Evolutionary conservation across 2,888 invertebrate species (phyloP).

Genomic region (Theretra japonica): DNA sequence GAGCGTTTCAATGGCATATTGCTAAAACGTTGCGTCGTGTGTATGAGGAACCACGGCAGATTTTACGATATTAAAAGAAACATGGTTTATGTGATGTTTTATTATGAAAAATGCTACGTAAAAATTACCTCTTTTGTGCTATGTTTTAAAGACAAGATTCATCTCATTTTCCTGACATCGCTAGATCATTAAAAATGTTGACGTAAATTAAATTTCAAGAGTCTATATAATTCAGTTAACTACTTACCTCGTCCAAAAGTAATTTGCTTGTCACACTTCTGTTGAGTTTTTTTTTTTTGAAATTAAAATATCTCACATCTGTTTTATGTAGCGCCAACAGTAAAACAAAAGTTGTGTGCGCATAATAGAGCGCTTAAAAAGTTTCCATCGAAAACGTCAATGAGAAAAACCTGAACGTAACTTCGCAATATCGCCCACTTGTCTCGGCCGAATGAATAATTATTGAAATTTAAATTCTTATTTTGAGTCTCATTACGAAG

Average conservation of each 20-base stretch:
- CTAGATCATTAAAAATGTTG: too few species aligned
- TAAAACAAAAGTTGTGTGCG: slow-evolving; percentile 74
- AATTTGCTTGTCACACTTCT: not conserved
- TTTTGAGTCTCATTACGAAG: slow-evolving; percentile 63
- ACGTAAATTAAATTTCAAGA: too few species aligned
- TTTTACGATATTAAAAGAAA: too few species aligned
- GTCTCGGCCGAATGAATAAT: slow-evolving; percentile 66
- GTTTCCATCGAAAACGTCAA: slow-evolving; percentile 59
- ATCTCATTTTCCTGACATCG: too few species aligned
- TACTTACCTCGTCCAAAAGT: not conserved
- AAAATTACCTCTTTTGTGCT: too few species aligned
- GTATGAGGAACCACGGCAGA: too few species aligned
- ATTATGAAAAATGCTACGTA: too few species aligned
- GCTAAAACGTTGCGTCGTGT: too few species aligned
- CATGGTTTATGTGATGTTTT: too few species aligned
- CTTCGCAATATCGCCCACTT: slow-evolving; percentile 69
- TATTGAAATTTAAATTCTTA: slow-evolving; percentile 68
- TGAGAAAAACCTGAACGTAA: slow-evolving; percentile 57
- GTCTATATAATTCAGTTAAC: not conserved
- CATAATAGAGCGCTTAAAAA: slow-evolving; percentile 68
- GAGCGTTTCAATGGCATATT: too few species aligned
- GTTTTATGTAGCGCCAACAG: slow-evolving; percentile 42
- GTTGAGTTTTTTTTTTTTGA: not conserved
- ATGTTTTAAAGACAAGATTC: too few species aligned
- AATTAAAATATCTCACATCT: slow-evolving; percentile 2